Base-by-base conservation (phyloP, 2,888 invertebrate species). In the Drosophila peninsularis region DNA sequence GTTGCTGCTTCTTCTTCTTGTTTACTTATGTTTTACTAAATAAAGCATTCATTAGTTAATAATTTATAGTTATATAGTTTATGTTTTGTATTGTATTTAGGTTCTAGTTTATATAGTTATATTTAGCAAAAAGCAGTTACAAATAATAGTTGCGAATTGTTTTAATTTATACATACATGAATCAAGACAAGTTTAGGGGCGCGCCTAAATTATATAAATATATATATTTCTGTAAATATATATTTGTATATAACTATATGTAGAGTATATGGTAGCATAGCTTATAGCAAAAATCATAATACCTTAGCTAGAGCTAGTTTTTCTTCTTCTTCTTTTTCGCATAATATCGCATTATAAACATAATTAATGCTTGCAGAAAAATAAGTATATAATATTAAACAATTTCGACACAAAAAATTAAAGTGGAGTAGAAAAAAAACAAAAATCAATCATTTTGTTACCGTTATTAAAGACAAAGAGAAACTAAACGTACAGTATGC, bases 201-300 rank as follows among this genome's bases (percentile, higher is more conserved):
- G 52, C 70, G 73, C 80, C 73, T 76, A 70, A 71, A 50, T 49
- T 60, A 60, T 39, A 61, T 54, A 37, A 41, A 37, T 62, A 58
- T 57, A 52, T 34, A 54, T 45, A 36, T 55, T 56, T 30, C 30
- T 55, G n/a, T 64, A 62, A 53, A 55, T 57, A 58, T 42, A 45
- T 74, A 56, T 49, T 19, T 52, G 14, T 56, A 34, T 73, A 61
- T 36, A 10, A 19, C 19, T 47, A 47, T 41, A 37, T 55, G 44
- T 34, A 56, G 27, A 56, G 36, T 64, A 69, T 68, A 50, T 78
- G 53, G 71, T 54, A 83, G 85, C 67, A 80, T 82, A 83, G 83
- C 83, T 83, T 83, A 83, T 76, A 83, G 87, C 87, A 82, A 71
- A 78, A 83, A 87, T 87, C 80, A 84, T 83, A 87, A 83, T 83